Conservation (phyloP, 2,113 vertebrate species). For the Callipepla squamata region DNA sequence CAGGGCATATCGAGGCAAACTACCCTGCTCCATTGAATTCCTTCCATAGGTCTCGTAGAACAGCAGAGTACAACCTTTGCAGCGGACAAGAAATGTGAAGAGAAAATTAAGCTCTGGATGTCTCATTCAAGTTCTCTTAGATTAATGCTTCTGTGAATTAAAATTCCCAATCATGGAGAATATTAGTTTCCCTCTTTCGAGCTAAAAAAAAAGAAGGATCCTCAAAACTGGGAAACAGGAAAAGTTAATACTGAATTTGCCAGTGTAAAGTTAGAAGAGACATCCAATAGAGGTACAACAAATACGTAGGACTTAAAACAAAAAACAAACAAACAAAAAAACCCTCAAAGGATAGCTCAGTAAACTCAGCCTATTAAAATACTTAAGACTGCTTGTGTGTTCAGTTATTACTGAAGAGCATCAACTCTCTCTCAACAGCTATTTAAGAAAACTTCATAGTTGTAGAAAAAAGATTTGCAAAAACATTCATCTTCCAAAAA, state of each 20-base stretch:
- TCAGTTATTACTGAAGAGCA: slow-evolving; percentile 29
- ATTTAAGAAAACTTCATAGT: not conserved
- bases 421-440: not conserved
- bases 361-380: not conserved
- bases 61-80: slow-evolving; percentile 90
- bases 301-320: not conserved
- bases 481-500: not conserved
- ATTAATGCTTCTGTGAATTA: not conserved
- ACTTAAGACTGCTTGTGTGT: not conserved
- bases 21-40: slow-evolving; percentile 85
- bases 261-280: not conserved
- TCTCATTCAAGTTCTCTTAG: not conserved
- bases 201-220: not conserved
- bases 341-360: not conserved
- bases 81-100: not conserved
- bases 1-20: slow-evolving; percentile 87
- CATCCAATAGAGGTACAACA: not conserved
- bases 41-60: slow-evolving; percentile 94
- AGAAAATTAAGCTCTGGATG: not conserved
- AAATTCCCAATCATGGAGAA: not conserved
- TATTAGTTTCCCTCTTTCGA: not conserved
- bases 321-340: not conserved
- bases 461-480: not conserved
- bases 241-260: not conserved
- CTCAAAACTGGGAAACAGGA: not conserved